A percentile compares a stretch with the other conserved stretches of the same genome.
phyloP scores from a whole-genome alignment of 2,888 invertebrate species.

The Mythimna albipuncta region DNA sequence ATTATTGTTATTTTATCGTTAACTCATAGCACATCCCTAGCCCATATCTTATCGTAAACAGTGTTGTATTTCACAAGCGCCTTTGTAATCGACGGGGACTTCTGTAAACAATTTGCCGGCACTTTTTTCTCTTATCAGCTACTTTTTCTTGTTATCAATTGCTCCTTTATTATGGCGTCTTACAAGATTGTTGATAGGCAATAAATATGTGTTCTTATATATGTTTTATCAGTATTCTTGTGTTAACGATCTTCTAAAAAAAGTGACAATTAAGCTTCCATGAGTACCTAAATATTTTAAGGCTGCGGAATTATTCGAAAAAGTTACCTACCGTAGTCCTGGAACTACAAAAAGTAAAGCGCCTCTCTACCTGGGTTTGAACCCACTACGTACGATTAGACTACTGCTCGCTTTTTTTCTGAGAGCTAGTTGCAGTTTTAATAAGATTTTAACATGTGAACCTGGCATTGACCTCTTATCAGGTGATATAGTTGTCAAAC shows the following conservation, averaged over 20 bases:
- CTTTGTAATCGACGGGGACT: conserved; percentile 68
- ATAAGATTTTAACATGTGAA: too few species aligned
- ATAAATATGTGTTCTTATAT: neutral
- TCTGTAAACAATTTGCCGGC: conserved; percentile 67
- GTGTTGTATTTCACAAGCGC: conserved; percentile 70
- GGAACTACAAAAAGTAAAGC: too few species aligned
- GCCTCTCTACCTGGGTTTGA: too few species aligned
- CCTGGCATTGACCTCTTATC: too few species aligned
- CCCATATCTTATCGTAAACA: conserved; percentile 59
- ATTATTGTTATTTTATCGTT: conserved; percentile 26
- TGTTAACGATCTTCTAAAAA: neutral
- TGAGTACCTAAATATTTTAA: too few species aligned
- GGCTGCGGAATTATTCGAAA: too few species aligned
- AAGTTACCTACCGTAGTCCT: too few species aligned
- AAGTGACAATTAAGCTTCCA: too few species aligned
- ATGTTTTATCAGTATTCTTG: neutral
- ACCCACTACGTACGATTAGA: too few species aligned
- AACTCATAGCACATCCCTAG: conserved; percentile 40
- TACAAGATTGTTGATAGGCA: conserved; percentile 43
- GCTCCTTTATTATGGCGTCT: conserved; percentile 43
- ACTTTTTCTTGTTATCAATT: conserved; percentile 58
- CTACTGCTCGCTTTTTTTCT: too few species aligned
- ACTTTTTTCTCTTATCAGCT: conserved; percentile 67
- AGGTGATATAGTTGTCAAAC: too few species aligned
- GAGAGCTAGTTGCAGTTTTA: too few species aligned